phyloP scores from a whole-genome alignment of 1,140 invertebrate species.

The Pomacea maculata region DNA sequence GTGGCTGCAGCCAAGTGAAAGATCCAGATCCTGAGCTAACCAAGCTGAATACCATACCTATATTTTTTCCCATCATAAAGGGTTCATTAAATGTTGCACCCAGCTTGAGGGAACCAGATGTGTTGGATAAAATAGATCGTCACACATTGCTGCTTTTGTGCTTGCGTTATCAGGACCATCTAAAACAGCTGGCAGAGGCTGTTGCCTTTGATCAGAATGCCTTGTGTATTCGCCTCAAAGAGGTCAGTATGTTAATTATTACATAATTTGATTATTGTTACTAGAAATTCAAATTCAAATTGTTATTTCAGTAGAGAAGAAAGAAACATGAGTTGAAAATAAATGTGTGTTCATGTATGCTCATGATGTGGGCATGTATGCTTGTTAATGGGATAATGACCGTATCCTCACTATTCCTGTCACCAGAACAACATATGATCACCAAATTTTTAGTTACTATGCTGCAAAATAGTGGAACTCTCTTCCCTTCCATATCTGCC shows the following conservation, averaged over 20 bases:
- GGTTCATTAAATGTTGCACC: slow-evolving; percentile 83
- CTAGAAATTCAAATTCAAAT: no score
- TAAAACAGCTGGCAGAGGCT: slow-evolving; percentile 75
- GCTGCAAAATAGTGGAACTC: no score
- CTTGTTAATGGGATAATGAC: no score
- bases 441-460: no score
- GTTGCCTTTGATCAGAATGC: slow-evolving; percentile 79
- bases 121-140: slow-evolving; percentile 82
- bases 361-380: no score
- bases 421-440: no score
- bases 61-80: slow-evolving; percentile 91
- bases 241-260: slow-evolving; percentile 69
- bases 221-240: slow-evolving; percentile 77
- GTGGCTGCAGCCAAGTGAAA: slow-evolving; percentile 71
- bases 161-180: slow-evolving; percentile 80
- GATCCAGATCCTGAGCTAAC: slow-evolving; percentile 85
- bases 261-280: no score
- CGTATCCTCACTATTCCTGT: no score
- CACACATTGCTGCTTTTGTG: slow-evolving; percentile 70
- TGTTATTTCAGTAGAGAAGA: no score
- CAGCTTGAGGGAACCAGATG: slow-evolving; percentile 85
- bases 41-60: slow-evolving; percentile 81
- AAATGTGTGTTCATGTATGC: no score
- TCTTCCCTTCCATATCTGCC: no score
- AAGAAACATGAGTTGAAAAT: no score